phyloP scores from a whole-genome alignment of 2,888 invertebrate species.

The Polydrusus pterygomalis region DNA sequence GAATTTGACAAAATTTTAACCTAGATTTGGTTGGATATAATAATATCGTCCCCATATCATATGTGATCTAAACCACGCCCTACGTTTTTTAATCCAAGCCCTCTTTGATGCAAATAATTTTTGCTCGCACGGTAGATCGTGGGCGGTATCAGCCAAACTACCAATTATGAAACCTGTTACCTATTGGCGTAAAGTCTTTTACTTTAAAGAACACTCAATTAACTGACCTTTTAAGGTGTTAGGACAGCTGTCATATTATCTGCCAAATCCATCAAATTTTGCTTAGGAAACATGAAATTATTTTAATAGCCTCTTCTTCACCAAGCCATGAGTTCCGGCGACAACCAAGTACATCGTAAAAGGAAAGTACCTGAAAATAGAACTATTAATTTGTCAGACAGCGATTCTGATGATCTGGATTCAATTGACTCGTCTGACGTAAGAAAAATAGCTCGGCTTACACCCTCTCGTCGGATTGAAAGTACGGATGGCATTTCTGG shows the following conservation, averaged over 20 bases:
- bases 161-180: too few species aligned
- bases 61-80: too few species aligned
- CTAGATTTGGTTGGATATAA: too few species aligned
- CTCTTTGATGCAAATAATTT: too few species aligned
- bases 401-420: constrained; percentile 25
- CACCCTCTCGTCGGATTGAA: neutral
- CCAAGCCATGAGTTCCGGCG: constrained; percentile 4
- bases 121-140: too few species aligned
- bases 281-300: constrained; percentile 13
- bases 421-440: constrained; percentile 10
- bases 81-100: too few species aligned
- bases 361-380: constrained; percentile 11
- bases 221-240: neutral
- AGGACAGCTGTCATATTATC: neutral
- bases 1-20: too few species aligned
- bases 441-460: constrained; percentile 23
- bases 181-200: too few species aligned
- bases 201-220: neutral
- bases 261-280: constrained; percentile 18
- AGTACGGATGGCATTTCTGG: neutral
- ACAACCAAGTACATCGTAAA: constrained; percentile 18
- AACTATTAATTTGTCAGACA: constrained; percentile 6
- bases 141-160: too few species aligned
- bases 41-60: too few species aligned
- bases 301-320: constrained; percentile 9